Conservation (phyloP, 1,140 invertebrate genomes). For the Drosophila seguyi region DNA sequence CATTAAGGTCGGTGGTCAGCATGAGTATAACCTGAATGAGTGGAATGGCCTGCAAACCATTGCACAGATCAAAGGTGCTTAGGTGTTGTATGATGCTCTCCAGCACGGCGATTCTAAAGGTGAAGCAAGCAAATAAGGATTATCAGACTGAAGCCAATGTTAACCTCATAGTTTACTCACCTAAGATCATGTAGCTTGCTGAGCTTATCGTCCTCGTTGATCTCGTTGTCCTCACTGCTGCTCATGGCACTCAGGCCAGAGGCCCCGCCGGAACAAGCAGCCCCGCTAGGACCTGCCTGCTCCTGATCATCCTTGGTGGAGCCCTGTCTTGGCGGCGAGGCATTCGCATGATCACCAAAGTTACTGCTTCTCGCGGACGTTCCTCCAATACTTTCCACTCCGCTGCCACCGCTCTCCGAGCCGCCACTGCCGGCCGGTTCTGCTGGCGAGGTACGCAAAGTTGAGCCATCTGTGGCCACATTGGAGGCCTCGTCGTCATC, state of each 20-base stretch:
- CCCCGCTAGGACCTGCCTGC: conserved; percentile 72
- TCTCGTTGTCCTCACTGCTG: conserved; percentile 83
- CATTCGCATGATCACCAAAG: conserved; percentile 88
- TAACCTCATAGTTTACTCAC: conserved; percentile 17
- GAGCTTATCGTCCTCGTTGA: conserved; percentile 86
- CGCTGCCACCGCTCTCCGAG: conserved; percentile 95
- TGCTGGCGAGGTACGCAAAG: conserved; percentile 94
- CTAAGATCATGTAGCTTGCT: conserved; percentile 88
- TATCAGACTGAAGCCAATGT: neutral
- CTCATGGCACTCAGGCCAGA: conserved; percentile 67
- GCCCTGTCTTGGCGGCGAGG: conserved; percentile 75
- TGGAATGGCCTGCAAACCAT: conserved; percentile 94
- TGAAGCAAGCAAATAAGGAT: neutral
- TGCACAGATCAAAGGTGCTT: conserved; percentile 82
- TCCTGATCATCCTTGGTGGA: conserved; percentile 57
- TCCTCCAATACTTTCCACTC: conserved; percentile 95
- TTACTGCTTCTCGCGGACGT: conserved; percentile 95
- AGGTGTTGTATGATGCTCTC: conserved; percentile 81
- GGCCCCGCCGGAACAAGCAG: conserved; percentile 18
- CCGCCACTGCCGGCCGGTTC: conserved; percentile 90
- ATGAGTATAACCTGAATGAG: conserved; percentile 96
- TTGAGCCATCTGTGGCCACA: conserved; percentile 96
- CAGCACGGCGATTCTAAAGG: conserved; percentile 71
- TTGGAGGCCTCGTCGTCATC: conserved; percentile 98
- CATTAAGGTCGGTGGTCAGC: conserved; percentile 95